Base-by-base conservation (phyloP, 2,113 vertebrate genomes). In the Phrynosoma platyrhinos region DNA sequence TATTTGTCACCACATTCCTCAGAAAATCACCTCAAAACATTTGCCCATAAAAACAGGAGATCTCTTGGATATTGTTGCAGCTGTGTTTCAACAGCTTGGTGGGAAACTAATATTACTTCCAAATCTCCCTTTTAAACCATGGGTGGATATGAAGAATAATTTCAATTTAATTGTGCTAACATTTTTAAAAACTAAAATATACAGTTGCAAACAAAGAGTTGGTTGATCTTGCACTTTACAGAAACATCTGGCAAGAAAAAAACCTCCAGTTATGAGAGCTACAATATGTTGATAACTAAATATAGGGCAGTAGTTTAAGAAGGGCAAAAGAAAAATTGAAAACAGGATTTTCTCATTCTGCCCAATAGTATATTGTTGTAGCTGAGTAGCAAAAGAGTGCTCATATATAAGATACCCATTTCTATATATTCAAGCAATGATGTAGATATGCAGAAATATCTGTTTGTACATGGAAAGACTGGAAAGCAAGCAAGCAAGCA, bases 41-140 rank as follows among this genome's bases (percentile, higher is more conserved):
- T 76, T 75, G 55, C 47, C 76, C 55, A 27, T 52, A 75, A 76
- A 68, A 85, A 12, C 20, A 36, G 77, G 9, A 36, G 71, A 12
- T 66, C 30, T 85, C 27, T 62, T 42, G 9, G 40, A 36, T 79
- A 52, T 32, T 80, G 68, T 40, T 74, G 30, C 83, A 85, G 40
- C 55, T 85, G 55, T 42, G 6, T 81, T 85, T 89, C 55, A 75
- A 78, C 55, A 66, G 16, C 13, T 84, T 79, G 55, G 21, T 85
- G 58, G 25, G 42, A 80, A 89, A 66, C 9, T 66, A 58, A 75
- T 52, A 47, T 36, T 89, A 79, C 76, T 84, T 75, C 68, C 52
- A 27, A 32, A 21, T 84, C 71, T 84, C 55, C n/a, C 32, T 81
- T 47, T 66, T 85, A 36, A 21, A 81, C 71, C 40, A 68, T 9